Conservation (phyloP, 1,140 invertebrate species). For the Eurosta solidaginis region DNA sequence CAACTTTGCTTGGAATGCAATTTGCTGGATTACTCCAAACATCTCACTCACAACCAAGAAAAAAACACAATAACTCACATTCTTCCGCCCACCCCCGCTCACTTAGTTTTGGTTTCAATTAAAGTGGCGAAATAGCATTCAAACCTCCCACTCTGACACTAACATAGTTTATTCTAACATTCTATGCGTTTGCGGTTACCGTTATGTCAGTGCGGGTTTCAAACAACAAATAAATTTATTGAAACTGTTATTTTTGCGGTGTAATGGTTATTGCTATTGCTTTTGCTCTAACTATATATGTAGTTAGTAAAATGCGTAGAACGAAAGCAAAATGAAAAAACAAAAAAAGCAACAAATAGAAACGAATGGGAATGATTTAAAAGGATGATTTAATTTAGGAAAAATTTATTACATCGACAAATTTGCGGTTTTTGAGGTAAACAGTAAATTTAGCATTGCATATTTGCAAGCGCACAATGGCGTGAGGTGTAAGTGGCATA, state of each 20-base stretch:
- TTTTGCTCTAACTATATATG: background rate
- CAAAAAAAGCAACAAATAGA: background rate
- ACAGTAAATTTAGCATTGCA: constrained; percentile 27
- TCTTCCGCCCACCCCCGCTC: background rate
- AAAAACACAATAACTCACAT: background rate
- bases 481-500: background rate
- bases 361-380: constrained; percentile 20
- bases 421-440: constrained; percentile 27
- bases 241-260: constrained; percentile 24
- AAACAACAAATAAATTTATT: constrained; percentile 28
- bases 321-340: background rate
- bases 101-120: background rate
- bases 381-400: constrained; percentile 20
- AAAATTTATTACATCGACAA: constrained; percentile 29
- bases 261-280: background rate
- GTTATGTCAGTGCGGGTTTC: constrained; percentile 23
- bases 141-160: background rate
- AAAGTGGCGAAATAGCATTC: background rate
- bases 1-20: no score
- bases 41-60: background rate
- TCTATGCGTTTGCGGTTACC: constrained; percentile 6
- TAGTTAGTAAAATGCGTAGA: background rate
- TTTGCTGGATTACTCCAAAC: background rate
- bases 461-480: background rate
- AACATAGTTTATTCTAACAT: background rate